These are phyloP conservation scores for Brachypalpus laphriformis DNA, from an alignment of 2,888 invertebrate genomes.

Conservation along the genomic window DNA sequence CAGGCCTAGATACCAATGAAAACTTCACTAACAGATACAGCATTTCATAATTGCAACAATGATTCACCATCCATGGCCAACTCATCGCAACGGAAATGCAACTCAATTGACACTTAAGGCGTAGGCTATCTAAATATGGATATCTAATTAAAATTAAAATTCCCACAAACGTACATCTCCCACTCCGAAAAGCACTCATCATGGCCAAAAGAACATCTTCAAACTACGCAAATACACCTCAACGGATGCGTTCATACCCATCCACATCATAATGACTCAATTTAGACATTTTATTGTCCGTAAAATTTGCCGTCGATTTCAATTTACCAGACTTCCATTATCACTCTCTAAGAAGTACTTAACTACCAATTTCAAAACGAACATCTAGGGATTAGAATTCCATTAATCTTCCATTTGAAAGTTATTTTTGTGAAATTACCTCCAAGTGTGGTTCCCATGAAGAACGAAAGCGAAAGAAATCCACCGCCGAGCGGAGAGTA, in stretches of 20 bases:
- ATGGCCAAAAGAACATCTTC: conserved; percentile 20
- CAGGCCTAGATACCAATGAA: no score
- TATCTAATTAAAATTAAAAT: conserved; percentile 43
- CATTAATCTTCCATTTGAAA: conserved; percentile 16
- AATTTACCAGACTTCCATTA: not conserved
- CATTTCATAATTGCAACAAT: not conserved
- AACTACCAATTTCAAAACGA: not conserved
- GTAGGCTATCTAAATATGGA: conserved; percentile 16
- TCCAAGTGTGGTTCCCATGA: not conserved
- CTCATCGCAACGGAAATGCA: conserved; percentile 41
- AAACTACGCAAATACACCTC: conserved; percentile 14
- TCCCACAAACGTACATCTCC: conserved; percentile 16
- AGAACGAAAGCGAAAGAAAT: conserved; percentile 35
- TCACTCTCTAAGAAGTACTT: not conserved
- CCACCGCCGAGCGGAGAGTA: not conserved
- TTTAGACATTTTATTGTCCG: conserved; percentile 14
- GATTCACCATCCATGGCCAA: not conserved
- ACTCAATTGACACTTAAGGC: conserved; percentile 1
- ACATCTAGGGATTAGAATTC: not conserved
- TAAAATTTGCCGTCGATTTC: conserved; percentile 11
- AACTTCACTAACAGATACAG: no score
- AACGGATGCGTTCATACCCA: not conserved
- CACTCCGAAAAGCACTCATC: conserved; percentile 21
- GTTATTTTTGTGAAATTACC: conserved; percentile 12
- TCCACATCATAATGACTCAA: conserved; percentile 9